phyloP scores from a whole-genome alignment of 2,888 invertebrate species.

The Lithophane leautieri region DNA sequence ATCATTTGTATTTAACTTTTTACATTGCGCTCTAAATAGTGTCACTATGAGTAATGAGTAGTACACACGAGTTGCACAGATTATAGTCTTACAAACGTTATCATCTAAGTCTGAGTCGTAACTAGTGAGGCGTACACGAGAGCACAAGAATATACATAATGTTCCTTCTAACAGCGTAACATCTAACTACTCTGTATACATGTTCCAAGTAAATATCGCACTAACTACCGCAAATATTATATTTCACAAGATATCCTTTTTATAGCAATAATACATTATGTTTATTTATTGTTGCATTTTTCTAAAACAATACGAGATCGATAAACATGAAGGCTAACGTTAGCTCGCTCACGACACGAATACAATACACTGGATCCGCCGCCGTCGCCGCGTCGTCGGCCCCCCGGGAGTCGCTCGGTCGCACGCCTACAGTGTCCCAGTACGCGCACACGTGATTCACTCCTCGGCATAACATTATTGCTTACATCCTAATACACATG shows the following conservation, averaged over 20 bases:
- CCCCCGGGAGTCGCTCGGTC: background rate
- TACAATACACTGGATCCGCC: too few species aligned
- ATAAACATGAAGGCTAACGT: conserved; percentile 29
- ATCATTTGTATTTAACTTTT: conserved; percentile 51
- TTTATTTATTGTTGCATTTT: conserved; percentile 52
- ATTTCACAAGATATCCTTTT: conserved; percentile 33
- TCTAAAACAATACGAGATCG: conserved; percentile 41
- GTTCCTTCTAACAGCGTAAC: conserved; percentile 58
- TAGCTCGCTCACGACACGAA: conserved; percentile 7
- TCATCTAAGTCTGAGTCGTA: conserved; percentile 4
- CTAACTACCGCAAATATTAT: conserved; percentile 41
- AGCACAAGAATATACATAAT: conserved; percentile 39
- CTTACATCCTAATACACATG: conserved; percentile 67
- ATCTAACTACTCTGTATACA: conserved; percentile 62
- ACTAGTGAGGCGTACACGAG: conserved; percentile 39
- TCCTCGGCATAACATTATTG: conserved; percentile 61
- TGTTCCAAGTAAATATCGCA: conserved; percentile 38
- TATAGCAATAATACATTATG: conserved; percentile 23
- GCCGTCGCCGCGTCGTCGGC: background rate
- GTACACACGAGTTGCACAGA: conserved; percentile 6
- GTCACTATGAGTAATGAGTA: conserved; percentile 8
- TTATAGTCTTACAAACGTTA: background rate
- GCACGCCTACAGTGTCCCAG: background rate
- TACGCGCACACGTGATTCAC: conserved; percentile 14
- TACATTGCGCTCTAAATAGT: conserved; percentile 50